phyloP scores from a whole-genome alignment of 2,797 vertebrate species.

The Cyclura pinguis region DNA sequence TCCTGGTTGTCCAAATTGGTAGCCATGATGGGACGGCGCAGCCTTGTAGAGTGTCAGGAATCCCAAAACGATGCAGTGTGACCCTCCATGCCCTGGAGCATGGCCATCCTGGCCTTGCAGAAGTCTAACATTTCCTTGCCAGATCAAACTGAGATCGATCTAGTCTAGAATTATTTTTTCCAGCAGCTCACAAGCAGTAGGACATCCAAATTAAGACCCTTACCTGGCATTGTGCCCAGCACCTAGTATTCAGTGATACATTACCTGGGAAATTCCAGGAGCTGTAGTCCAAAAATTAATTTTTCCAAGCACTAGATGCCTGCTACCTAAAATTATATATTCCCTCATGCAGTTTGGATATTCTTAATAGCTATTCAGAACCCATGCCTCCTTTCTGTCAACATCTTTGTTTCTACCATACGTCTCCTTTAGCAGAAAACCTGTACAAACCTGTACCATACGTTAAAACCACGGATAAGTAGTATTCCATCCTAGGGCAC shows the following conservation, averaged over 20 bases:
- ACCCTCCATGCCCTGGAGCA: too few species aligned
- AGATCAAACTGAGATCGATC: neutral
- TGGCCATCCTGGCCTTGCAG: neutral
- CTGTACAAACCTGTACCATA: conserved; percentile 4
- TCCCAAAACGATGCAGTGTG: too few species aligned
- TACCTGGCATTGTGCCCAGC: neutral
- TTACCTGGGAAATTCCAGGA: neutral
- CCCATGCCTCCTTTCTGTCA: too few species aligned
- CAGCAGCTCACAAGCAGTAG: neutral
- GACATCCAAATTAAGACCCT: neutral
- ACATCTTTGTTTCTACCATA: neutral
- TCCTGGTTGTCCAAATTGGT: too few species aligned
- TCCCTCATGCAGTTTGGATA: neutral
- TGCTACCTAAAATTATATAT: neutral
- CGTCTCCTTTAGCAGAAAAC: neutral
- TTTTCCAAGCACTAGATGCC: neutral
- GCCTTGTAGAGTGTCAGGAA: too few species aligned
- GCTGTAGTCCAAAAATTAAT: too few species aligned
- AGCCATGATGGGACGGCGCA: too few species aligned
- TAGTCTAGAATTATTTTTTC: neutral
- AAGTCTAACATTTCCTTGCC: neutral
- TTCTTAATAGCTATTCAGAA: too few species aligned
- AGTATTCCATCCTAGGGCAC: neutral
- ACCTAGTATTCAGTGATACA: neutral
- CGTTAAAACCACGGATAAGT: neutral